Evolutionary conservation across 1,140 invertebrate genomes (phyloP).

Genomic region (Brachionus rubens): DNA sequence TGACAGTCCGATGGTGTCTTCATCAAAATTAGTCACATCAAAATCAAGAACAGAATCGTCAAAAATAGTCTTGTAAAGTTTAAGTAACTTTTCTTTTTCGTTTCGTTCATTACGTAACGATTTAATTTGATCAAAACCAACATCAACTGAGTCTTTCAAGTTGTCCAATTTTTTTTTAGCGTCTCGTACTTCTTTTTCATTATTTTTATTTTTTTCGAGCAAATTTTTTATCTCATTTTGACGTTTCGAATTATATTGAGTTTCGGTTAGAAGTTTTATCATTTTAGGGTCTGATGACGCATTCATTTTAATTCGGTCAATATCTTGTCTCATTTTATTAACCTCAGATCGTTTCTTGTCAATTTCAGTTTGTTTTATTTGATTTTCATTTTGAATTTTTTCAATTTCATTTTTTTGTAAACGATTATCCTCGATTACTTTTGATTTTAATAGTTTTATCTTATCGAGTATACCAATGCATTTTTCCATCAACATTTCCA

Average conservation of each 20-base stretch:
- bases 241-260: neutral
- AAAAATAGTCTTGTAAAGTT: constrained; percentile 9
- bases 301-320: neutral
- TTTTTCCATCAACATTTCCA: neutral
- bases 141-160: constrained; percentile 6
- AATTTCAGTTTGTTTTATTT: neutral
- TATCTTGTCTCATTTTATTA: constrained; percentile 3
- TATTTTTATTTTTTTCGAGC: constrained; percentile 11
- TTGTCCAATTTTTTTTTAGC: constrained; percentile 12
- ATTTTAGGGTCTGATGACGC: neutral
- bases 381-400: neutral
- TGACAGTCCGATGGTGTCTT: neutral
- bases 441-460: neutral
- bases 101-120: neutral
- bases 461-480: neutral
- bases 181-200: constrained; percentile 26
- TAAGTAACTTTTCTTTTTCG: constrained; percentile 29
- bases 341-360: neutral
- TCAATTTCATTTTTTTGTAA: neutral
- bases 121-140: constrained; percentile 25
- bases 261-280: neutral
- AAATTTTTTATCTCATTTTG: constrained; percentile 14
- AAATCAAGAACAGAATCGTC: neutral
- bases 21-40: constrained; percentile 10
- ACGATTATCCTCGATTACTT: neutral